A percentile compares a stretch with the other conserved stretches of the same genome.
phyloP scores from a whole-genome alignment of 2,797 vertebrate species.

The Sarcoramphus papa region DNA sequence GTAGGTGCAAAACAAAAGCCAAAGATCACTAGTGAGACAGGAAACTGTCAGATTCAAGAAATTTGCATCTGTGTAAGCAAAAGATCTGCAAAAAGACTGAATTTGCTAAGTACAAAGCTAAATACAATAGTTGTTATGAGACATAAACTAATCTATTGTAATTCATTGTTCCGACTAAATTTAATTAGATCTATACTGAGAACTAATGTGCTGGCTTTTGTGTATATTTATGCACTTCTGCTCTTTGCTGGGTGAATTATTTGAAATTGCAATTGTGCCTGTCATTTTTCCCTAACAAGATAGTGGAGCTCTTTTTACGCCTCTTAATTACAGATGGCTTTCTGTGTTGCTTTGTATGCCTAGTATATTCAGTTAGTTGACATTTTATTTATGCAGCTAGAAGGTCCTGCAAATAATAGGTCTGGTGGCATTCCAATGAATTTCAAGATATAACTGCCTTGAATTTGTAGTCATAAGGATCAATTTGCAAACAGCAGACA shows the following conservation, averaged over 20 bases:
- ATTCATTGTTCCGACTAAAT: background rate
- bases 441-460: background rate
- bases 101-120: background rate
- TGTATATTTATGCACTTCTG: background rate
- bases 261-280: background rate
- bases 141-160: background rate
- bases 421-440: background rate
- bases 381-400: background rate
- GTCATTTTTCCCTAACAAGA: background rate
- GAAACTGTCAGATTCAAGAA: background rate
- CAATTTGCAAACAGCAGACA: background rate
- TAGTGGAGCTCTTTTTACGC: background rate
- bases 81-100: background rate
- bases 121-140: background rate
- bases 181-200: background rate
- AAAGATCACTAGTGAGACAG: background rate
- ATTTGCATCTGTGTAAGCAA: background rate
- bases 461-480: background rate
- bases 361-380: background rate
- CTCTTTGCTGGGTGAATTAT: background rate
- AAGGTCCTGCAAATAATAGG: background rate
- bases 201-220: background rate
- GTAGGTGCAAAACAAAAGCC: background rate
- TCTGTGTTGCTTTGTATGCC: background rate
- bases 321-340: background rate